Evolutionary conservation across 2,888 invertebrate genomes (phyloP).

Genomic region (Caenorhabditis angaria): DNA sequence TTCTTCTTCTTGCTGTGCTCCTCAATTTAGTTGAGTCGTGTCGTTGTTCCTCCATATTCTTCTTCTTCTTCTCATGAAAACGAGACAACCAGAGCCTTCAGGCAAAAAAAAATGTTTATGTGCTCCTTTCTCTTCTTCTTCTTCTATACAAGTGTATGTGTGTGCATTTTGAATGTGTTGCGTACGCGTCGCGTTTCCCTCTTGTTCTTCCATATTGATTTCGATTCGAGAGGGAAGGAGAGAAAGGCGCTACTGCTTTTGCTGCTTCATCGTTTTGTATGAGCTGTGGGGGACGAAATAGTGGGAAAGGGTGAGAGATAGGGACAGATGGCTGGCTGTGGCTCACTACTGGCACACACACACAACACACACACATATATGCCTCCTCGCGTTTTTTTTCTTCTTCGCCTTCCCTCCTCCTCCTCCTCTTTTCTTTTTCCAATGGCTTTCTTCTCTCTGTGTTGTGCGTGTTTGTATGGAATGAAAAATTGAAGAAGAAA

Average conservation of each 20-base stretch:
- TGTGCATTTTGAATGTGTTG: not conserved
- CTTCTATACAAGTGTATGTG: not conserved
- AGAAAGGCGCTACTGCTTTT: not conserved
- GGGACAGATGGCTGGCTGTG: not conserved
- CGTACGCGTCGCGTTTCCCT: not conserved
- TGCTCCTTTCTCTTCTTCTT: not conserved
- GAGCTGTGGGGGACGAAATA: not conserved
- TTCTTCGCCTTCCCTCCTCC: conserved; percentile 5
- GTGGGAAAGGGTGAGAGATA: not conserved
- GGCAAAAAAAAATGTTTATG: not conserved
- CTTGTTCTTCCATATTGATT: conserved; percentile 1
- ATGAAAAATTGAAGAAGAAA: not conserved
- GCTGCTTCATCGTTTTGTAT: not conserved
- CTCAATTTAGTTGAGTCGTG: conserved; percentile 5
- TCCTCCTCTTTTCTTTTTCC: conserved; percentile 5
- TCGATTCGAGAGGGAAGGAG: not conserved
- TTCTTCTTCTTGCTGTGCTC: conserved; percentile 7
- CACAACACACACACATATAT: not conserved
- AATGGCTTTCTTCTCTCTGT: conserved; percentile 8
- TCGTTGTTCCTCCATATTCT: conserved; percentile 2
- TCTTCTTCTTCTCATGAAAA: conserved; percentile 7
- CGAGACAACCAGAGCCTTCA: not conserved
- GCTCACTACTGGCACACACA: not conserved
- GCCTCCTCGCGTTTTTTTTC: conserved; percentile 6
- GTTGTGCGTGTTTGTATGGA: not conserved